phyloP scores from a whole-genome alignment of 2,797 vertebrate species.

The Rousettus madagascariensis region DNA sequence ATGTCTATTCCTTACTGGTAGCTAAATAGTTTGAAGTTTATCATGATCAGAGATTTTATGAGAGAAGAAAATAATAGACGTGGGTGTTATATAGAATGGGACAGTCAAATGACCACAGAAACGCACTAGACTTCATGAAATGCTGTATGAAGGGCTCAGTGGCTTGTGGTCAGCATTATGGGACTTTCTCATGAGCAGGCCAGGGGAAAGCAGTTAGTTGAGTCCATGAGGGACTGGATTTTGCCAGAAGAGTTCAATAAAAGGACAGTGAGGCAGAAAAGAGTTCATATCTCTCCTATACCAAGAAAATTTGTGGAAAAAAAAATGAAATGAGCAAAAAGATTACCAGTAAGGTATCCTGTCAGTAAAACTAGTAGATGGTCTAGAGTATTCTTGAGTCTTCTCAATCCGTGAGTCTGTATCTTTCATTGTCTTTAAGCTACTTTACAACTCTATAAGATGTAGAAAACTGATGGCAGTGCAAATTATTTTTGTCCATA shows the following conservation, averaged over 20 bases:
- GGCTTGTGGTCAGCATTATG: background rate
- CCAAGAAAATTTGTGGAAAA: background rate
- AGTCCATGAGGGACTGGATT: background rate
- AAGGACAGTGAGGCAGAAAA: background rate
- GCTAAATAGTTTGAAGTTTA: slow-evolving; percentile 10
- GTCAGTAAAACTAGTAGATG: background rate
- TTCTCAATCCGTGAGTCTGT: background rate
- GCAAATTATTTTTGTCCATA: background rate
- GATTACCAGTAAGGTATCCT: background rate
- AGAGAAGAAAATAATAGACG: background rate
- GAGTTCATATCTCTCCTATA: background rate
- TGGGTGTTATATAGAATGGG: background rate
- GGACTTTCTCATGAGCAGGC: background rate
- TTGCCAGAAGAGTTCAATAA: background rate
- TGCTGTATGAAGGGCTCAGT: background rate
- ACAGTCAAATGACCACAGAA: background rate
- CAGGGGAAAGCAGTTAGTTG: background rate
- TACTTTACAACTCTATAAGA: background rate
- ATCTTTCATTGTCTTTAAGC: background rate
- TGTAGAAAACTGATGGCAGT: background rate
- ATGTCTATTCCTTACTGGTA: background rate
- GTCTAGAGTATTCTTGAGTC: background rate
- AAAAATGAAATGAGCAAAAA: background rate
- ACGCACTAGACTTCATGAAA: background rate
- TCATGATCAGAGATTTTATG: background rate